Evolutionary conservation across 2,888 invertebrate species (phyloP), one percentile per base, ranked within the genome.

Genomic region (Acleris literana): DNA sequence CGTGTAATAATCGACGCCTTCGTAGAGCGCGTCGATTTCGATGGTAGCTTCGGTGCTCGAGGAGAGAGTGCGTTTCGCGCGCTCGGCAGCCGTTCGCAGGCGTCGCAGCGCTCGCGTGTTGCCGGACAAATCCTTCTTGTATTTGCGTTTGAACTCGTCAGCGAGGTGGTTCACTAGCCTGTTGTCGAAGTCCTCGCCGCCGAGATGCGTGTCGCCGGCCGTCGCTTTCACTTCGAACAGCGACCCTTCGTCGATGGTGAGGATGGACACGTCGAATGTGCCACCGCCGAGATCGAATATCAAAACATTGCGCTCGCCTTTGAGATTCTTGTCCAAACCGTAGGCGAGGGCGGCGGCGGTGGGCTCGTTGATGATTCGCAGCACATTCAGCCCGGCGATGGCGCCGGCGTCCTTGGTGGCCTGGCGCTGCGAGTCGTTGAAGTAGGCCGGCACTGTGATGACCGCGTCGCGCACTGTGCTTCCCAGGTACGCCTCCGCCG

Each of bases 201-300:
- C 96, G 68, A 96, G 91, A 80, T 96, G 96, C 11, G 96, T 96
- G 77, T 97, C 96, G 33, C 96, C 96, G 61, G 96, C 95, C 1
- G 96, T 97, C 0, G 96, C 90, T 82, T 94, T 95, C 5, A 96
- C 96, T 81, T 96, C 95, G 83, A 96, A 96, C 68, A 93, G 76
- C 6, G 93, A 93, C 44, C 95, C 93, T 82, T 96, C 96, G 81
- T 95, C 96, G 80, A 96, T 96, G 64, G 95, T 95, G 49, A 96
- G 87, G 70, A 96, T 94, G 66, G 96, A 96, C 16, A 96, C 96
- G 87, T 96, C 96, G 82, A 96, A 95, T 48, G 96, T 96, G 75
- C 88, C 90, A 44, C 90, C 90, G 17, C 93, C 93, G 66, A 94
- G 81, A 75, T 94, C 93, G 77, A 94, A 94, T 65, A 94, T 94